Evolutionary conservation across 2,113 vertebrate genomes (phyloP), one percentile per base, ranked within the genome.

Genomic region (Toxotes chatareus): DNA sequence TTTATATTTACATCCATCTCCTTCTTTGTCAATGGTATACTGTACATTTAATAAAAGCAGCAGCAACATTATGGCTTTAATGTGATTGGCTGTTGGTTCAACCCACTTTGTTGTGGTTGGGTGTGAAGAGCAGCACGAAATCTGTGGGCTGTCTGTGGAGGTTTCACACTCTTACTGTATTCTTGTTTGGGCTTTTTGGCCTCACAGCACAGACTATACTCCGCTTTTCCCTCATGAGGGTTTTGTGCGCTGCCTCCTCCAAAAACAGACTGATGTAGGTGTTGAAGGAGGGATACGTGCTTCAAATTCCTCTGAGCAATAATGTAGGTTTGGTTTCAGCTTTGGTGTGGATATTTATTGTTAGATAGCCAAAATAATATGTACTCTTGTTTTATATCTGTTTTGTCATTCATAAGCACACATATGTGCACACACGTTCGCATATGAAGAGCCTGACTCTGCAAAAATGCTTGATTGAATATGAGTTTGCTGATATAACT

Each of bases 251-350:
- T 17, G 38, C 53, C 23, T 63, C 55, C 56, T 80, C 62, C n/a
- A 68, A 71, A 84, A 87, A 40, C 69, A 42, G 38, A 61, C 40
- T 0, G 53, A 60, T 10, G 82, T 79, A 87, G 82, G 87, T 80
- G 90, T 81, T 69, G 42, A 31, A 78, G 72, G 62, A 85, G 46
- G 21, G 57, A 75, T 53, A 13, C 65, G 27, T 69, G 44, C 47
- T 83, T 36, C 40, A 42, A 63, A 73, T 61, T 76, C 77, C 69
- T 84, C 74, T 66, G 74, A 27, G 27, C 27, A 27, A 27, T 27
- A 27, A 27, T 27, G 27, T 27, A 27, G 27, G 27, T 27, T 27
- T 27, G 27, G 27, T 27, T 27, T 27, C 27, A 27, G 27, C 27
- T 27, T 27, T 27, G 27, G 27, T 27, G 27, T n/a, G n/a, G n/a